Conservation (phyloP, 2,888 invertebrate species). For the Pristionchus mayeri region DNA sequence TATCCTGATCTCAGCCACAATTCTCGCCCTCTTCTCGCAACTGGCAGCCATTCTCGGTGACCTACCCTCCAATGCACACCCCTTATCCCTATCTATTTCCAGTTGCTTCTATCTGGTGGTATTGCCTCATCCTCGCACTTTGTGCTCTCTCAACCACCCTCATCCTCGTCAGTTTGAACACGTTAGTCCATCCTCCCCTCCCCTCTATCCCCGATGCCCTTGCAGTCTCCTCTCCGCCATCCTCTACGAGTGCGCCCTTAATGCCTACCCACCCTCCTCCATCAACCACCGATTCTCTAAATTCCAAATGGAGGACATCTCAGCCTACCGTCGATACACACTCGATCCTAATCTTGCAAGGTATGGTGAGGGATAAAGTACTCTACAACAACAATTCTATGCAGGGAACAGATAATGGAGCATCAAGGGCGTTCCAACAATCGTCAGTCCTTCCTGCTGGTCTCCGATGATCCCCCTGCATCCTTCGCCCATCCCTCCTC, state of each 20-base stretch:
- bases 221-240: not conserved
- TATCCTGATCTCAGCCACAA: not conserved
- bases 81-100: not conserved
- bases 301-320: not conserved
- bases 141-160: not conserved
- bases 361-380: not conserved
- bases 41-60: not conserved
- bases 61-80: too few relatives aligned
- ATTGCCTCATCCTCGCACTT: not conserved
- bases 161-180: not conserved
- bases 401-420: constrained; percentile 13
- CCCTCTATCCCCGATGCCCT: not conserved
- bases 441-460: not conserved
- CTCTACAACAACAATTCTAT: not conserved
- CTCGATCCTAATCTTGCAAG: constrained; percentile 17
- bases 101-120: not conserved
- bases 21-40: not conserved
- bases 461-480: not conserved
- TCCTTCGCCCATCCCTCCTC: not conserved
- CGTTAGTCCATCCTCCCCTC: not conserved
- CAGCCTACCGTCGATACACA: not conserved
- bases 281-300: not conserved
- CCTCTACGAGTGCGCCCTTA: not conserved
- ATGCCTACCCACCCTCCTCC: not conserved
- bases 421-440: not conserved